These are phyloP conservation scores for Alectura lathami DNA, from an alignment of 2,113 vertebrate species.

Conservation along the genomic window DNA sequence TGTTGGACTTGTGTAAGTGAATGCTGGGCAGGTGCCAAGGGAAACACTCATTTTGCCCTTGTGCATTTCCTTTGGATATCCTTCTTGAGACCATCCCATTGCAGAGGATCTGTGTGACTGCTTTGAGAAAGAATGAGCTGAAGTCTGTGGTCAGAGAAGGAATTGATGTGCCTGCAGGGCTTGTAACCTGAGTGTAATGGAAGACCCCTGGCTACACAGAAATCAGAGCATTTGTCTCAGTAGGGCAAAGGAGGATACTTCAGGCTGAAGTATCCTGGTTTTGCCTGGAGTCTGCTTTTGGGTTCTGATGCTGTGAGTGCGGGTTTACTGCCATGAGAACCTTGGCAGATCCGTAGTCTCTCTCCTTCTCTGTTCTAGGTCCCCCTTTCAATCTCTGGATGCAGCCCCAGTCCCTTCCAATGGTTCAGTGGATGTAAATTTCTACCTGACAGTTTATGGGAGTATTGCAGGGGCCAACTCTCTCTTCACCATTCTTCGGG, in stretches of 20 bases:
- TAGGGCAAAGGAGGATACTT: neutral
- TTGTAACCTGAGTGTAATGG: neutral
- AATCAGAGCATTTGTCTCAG: neutral
- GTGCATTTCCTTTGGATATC: neutral
- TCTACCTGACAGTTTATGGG: constrained; percentile 88
- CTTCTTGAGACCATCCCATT: neutral
- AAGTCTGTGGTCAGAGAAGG: neutral
- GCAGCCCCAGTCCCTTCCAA: constrained; percentile 50
- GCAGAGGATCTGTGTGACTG: neutral
- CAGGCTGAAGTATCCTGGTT: neutral
- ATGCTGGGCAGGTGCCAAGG: neutral
- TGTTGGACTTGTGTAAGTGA: constrained; percentile 79
- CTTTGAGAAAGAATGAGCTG: neutral
- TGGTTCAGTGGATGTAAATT: constrained; percentile 79
- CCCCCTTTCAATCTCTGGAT: constrained; percentile 36
- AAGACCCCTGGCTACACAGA: neutral
- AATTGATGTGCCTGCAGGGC: neutral
- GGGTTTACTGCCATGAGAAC: neutral
- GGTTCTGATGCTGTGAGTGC: neutral
- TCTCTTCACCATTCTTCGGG: constrained; percentile 87
- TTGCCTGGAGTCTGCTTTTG: neutral
- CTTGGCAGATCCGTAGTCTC: constrained; percentile 10
- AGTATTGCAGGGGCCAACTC: constrained; percentile 88
- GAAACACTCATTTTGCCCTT: neutral
- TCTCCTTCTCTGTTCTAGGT: constrained; percentile 72